These are phyloP conservation scores for silkworm (Bombyx mori) DNA, from an alignment of 1,140 invertebrate species.

Conservation along the genomic window ASM3026992v2 NC_085111.1:15095501-15096000, in stretches of 20 bases:
- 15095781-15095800: too few species aligned
- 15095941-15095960: slow-evolving; percentile 53
- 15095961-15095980: slow-evolving; percentile 60
- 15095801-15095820: neutral
- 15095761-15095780: too few species aligned
- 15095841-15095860: too few species aligned
- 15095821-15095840: neutral
- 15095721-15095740: slow-evolving; percentile 1
- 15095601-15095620: slow-evolving; percentile 70
- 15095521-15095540: slow-evolving; percentile 31
- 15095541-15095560: slow-evolving; percentile 47
- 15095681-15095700: slow-evolving; percentile 54
- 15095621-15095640: slow-evolving; percentile 62
- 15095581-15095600: slow-evolving; percentile 61
- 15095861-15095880: slow-evolving; percentile 33
- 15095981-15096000: slow-evolving; percentile 17
- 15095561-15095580: slow-evolving; percentile 64
- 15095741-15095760: too few species aligned
- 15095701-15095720: slow-evolving; percentile 39
- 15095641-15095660: slow-evolving; percentile 53
- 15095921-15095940: slow-evolving; percentile 53
- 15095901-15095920: slow-evolving; percentile 65
- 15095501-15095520: slow-evolving; percentile 19
- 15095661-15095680: slow-evolving; percentile 54
- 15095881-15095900: slow-evolving; percentile 67